phyloP scores from a whole-genome alignment of 2,113 vertebrate genomes.

The Anser brachyrhynchus region DNA sequence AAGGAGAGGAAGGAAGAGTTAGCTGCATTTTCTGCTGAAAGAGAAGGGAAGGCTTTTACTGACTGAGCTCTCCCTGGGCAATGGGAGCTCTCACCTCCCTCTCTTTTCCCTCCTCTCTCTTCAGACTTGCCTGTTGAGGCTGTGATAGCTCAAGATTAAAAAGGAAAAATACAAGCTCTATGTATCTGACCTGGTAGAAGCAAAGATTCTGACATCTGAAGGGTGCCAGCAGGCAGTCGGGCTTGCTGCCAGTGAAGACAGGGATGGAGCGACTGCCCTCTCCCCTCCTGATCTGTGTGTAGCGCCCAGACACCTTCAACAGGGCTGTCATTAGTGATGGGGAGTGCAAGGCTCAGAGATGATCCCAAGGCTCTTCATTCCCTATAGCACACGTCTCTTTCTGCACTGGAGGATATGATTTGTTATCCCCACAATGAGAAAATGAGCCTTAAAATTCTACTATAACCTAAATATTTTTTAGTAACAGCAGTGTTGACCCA shows the following conservation, averaged over 20 bases:
- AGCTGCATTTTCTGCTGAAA: not conserved
- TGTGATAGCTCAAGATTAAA: not conserved
- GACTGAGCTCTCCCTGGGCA: not conserved
- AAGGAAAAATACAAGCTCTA: not conserved
- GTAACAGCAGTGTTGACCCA: not conserved
- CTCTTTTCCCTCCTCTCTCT: not conserved
- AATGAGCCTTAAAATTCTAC: not conserved
- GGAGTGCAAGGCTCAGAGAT: not conserved
- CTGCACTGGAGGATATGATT: not conserved
- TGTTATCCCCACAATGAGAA: not conserved
- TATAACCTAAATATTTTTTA: not conserved
- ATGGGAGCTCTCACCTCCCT: not conserved
- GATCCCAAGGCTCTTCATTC: not conserved
- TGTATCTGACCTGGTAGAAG: not conserved
- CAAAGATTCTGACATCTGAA: not conserved
- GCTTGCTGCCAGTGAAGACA: accelerated
- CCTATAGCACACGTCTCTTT: not conserved
- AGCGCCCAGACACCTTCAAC: not conserved
- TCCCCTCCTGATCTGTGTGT: accelerated
- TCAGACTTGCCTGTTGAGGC: not conserved
- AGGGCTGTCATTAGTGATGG: not conserved
- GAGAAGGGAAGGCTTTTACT: not conserved
- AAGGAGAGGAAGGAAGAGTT: not conserved
- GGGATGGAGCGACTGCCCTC: not conserved
- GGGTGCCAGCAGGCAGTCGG: not conserved